Evolutionary conservation across 2,113 vertebrate species (phyloP).

Genomic region (Callipepla squamata): DNA sequence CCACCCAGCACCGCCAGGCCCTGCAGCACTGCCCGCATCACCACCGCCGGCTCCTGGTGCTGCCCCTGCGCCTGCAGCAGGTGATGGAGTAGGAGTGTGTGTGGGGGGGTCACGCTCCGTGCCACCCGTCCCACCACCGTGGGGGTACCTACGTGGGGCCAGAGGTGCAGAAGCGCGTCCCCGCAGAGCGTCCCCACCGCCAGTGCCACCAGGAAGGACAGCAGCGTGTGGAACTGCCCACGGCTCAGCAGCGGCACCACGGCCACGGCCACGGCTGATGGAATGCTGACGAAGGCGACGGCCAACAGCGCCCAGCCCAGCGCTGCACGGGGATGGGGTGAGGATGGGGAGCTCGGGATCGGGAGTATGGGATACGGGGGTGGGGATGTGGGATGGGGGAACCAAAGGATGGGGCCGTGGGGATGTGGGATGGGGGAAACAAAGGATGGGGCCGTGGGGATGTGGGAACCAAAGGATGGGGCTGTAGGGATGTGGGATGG

Average conservation of each 20-base stretch:
- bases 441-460: not conserved
- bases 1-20: slow-evolving; percentile 79
- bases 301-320: slow-evolving; percentile 80
- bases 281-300: slow-evolving; percentile 78
- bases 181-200: slow-evolving; percentile 86
- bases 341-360: not conserved
- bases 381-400: fast-evolving
- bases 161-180: slow-evolving; percentile 85
- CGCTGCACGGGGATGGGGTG: slow-evolving; percentile 53
- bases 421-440: not conserved
- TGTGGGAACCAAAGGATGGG: not conserved
- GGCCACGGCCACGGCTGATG: slow-evolving; percentile 75
- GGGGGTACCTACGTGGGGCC: slow-evolving; percentile 80
- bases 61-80: not conserved
- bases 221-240: slow-evolving; percentile 62
- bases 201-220: slow-evolving; percentile 84
- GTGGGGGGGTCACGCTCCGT: fast-evolving
- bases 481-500: not conserved
- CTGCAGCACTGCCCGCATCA: slow-evolving; percentile 46
- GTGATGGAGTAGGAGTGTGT: not conserved
- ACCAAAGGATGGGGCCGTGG: not conserved
- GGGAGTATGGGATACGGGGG: not conserved
- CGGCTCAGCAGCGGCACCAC: slow-evolving; percentile 75
- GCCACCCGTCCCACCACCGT: fast-evolving
- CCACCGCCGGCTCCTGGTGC: not conserved